Evolutionary conservation across 2,888 invertebrate genomes (phyloP).

Genomic region (Sphinx pinastri): DNA sequence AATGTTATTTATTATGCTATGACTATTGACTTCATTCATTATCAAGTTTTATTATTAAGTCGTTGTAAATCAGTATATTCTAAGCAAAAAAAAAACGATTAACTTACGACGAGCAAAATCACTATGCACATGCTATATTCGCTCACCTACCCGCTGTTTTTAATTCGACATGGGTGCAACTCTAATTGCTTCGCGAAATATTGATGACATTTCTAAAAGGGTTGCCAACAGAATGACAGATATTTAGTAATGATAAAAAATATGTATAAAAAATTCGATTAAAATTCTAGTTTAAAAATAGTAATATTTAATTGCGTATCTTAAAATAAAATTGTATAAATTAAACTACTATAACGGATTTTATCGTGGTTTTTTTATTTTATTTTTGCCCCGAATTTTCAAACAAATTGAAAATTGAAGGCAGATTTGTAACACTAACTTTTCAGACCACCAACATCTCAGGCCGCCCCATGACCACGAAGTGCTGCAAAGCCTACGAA

Average conservation of each 20-base stretch:
- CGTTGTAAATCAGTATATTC: neutral
- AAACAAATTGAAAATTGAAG: no score
- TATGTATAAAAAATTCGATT: no score
- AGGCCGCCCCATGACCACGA: no score
- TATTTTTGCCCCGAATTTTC: no score
- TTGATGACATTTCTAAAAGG: slow-evolving; percentile 53
- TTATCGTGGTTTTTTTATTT: no score
- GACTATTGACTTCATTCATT: neutral
- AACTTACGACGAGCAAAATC: slow-evolving; percentile 28
- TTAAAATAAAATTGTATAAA: neutral
- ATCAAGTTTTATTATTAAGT: neutral
- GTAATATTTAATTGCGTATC: no score
- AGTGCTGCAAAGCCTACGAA: no score
- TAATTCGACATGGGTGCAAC: slow-evolving; percentile 56
- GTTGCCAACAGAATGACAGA: slow-evolving; percentile 20
- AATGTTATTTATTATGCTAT: slow-evolving; percentile 1
- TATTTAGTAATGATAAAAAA: no score
- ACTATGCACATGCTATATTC: slow-evolving; percentile 49
- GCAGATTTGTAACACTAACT: no score
- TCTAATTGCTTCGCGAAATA: slow-evolving; percentile 67
- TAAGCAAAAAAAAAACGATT: neutral
- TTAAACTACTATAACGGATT: no score
- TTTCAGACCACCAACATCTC: no score
- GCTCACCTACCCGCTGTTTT: slow-evolving; percentile 51
- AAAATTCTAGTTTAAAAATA: no score